Base-by-base conservation (phyloP, 2,113 vertebrate species). In the Osmerus eperlanus region DNA sequence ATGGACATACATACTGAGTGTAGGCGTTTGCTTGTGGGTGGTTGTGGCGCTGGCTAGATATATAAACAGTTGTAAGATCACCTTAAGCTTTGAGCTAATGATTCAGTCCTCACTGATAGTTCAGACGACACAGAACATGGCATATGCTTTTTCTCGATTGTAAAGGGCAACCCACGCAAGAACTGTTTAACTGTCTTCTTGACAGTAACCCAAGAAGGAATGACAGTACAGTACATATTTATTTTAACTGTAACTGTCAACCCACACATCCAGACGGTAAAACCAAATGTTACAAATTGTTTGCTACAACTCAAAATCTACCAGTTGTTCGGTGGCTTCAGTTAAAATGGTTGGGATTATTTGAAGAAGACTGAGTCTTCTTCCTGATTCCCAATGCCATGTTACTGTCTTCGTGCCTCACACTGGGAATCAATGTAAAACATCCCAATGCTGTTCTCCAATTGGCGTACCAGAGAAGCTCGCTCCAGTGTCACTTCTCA, bases 401-500 rank as follows among this genome's bases (percentile, higher is more conserved):
- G 66, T 70, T 79, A 23, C 36, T 75, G 73, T 66, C 23, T 32
- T 47, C 53, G 21, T 6, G 29, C 47, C 59, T 74, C 61, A 55
- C 66, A 56, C 65, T 59, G 68, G 65, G 67, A 74, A 91, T 89
- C 74, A 86, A 75, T 87, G 75, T 87, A 81, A 87, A 85, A 86
- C 72, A 76, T 84, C 67, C 77, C 25, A 63, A 66, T 82, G 73
- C 70, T 73, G 70, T 82, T 82, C 81, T 83, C 80, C 89, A 83
- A 91, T 89, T 87, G 82, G 86, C 77, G 77, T 58, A 82, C 70
- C 72, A 77, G 77, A 83, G 82, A 77, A 70, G 70, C 71, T 77
- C 80, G 85, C 75, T 76, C 60, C 13, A 68, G 78, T 89, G 87
- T 88, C 89, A 88, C 88, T 88, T 86, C 75, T 83, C 78, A 83